These are phyloP conservation scores for Heterohyrax brucei DNA, from an alignment of 2,797 vertebrate species.

Conservation along the genomic window DNA sequence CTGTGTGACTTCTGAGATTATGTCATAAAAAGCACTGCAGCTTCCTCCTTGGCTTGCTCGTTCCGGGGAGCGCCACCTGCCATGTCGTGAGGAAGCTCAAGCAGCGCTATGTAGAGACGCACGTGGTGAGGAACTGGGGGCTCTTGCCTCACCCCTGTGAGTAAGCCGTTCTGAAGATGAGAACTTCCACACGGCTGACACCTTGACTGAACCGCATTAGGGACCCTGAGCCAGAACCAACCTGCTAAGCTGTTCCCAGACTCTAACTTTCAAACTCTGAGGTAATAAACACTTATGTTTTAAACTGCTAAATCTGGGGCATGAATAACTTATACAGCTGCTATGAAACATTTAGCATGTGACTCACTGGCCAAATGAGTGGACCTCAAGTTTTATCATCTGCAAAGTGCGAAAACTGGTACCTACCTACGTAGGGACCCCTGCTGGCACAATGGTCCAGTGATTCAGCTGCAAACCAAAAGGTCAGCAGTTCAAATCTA, in stretches of 20 bases:
- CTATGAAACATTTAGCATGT: constrained; percentile 5
- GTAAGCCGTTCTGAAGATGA: not conserved
- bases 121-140: not conserved
- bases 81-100: not conserved
- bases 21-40: not conserved
- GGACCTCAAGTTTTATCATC: not conserved
- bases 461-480: too few relatives aligned
- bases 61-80: not conserved
- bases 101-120: not conserved
- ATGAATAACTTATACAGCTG: not conserved
- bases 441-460: too few relatives aligned
- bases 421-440: not conserved
- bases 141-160: not conserved
- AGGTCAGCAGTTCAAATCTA: too few relatives aligned
- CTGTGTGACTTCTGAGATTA: constrained; percentile 1
- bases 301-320: not conserved
- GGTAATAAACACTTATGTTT: not conserved
- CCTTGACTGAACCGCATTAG: not conserved
- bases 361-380: not conserved
- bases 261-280: constrained; percentile 40
- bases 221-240: constrained; percentile 14
- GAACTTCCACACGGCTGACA: not conserved
- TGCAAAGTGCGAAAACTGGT: not conserved
- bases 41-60: not conserved
- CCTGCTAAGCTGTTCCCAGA: not conserved